A percentile compares a stretch with the other conserved stretches of the same genome.
These are phyloP conservation scores for Myiozetetes cayanensis DNA, from an alignment of 2,113 vertebrate species.

Conservation along the genomic window DNA sequence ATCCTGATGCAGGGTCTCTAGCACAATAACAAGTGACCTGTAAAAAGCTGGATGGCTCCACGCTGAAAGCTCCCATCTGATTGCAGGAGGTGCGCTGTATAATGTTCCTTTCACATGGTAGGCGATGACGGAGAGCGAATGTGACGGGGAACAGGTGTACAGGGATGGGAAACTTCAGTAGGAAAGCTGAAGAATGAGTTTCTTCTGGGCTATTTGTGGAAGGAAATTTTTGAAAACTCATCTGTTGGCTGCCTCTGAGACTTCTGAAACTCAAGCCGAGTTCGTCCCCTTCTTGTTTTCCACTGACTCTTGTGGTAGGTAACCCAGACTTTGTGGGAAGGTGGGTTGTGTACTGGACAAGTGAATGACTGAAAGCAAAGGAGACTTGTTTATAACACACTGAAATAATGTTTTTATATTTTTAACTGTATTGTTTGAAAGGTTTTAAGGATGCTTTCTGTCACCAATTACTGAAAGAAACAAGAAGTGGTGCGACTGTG, in stretches of 20 bases:
- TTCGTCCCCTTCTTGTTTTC: neutral
- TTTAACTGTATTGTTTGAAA: neutral
- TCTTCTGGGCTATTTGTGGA: neutral
- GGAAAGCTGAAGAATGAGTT: neutral
- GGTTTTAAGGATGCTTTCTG: neutral
- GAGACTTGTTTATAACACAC: neutral
- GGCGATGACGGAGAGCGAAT: neutral
- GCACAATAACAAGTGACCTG: neutral
- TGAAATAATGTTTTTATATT: neutral
- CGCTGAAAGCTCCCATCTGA: neutral
- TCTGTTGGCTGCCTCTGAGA: neutral
- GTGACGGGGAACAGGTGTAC: neutral
- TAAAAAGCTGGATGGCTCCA: neutral
- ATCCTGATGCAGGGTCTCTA: neutral
- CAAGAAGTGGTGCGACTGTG: neutral
- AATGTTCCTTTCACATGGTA: neutral
- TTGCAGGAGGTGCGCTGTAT: accelerated
- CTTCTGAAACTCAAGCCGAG: neutral
- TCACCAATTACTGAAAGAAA: neutral
- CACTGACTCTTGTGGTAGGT: neutral
- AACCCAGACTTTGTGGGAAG: neutral
- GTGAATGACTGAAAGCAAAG: neutral
- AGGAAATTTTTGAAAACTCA: neutral
- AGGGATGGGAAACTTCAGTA: neutral
- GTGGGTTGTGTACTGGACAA: neutral